Percentiles rank a stretch among this genome's conserved stretches.
Conservation (phyloP, 2,797 vertebrate species). For the Phoeniculus purpureus region DNA sequence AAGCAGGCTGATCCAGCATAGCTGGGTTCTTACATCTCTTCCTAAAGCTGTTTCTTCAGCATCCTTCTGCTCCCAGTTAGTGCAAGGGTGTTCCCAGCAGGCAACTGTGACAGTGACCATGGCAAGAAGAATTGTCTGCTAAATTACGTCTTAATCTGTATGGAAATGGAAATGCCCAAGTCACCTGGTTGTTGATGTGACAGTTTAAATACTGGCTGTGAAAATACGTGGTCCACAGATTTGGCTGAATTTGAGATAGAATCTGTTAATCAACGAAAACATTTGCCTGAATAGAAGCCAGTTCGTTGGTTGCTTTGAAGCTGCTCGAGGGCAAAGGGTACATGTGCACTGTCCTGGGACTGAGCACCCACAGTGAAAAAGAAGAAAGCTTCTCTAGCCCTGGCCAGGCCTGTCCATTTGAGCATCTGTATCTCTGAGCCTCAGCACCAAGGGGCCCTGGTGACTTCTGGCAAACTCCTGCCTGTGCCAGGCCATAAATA, state of each 20-base stretch:
- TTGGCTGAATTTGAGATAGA: neutral
- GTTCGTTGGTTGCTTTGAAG: neutral
- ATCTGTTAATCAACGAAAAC: neutral
- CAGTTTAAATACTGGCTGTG: neutral
- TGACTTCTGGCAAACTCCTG: neutral
- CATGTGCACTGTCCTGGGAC: neutral
- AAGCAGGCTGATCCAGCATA: neutral
- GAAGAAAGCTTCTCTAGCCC: neutral
- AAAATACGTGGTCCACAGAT: neutral
- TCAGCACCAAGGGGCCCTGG: neutral
- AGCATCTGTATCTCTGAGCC: neutral
- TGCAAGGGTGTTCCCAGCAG: neutral
- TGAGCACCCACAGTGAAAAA: neutral
- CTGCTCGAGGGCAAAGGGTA: neutral
- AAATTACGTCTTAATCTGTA: neutral
- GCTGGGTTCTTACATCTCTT: neutral
- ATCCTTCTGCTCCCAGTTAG: neutral
- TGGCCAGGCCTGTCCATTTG: neutral
- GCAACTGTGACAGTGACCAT: fast-evolving
- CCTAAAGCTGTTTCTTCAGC: neutral
- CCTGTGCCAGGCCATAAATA: neutral
- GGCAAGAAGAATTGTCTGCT: neutral
- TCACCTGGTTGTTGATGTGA: neutral
- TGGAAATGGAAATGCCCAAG: neutral
- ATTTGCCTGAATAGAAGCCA: neutral